These are phyloP conservation scores for Peromyscus melanophrys DNA, from an alignment of 2,797 vertebrate genomes.

Conservation along the genomic window DNA sequence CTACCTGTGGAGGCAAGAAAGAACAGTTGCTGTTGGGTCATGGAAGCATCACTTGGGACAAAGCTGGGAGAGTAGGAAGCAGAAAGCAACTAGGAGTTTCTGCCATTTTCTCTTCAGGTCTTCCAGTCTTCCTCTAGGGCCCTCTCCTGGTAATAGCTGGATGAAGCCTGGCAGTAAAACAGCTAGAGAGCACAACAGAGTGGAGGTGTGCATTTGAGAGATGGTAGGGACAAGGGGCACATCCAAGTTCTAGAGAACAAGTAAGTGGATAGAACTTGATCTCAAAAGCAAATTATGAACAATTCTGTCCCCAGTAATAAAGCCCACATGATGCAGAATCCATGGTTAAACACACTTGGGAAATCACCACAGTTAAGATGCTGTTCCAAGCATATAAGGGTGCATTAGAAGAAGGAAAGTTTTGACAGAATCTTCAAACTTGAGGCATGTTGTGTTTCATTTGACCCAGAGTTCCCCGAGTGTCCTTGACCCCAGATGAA, in stretches of 20 bases:
- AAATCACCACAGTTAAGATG: neutral
- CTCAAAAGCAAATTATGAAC: neutral
- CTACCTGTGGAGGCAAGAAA: neutral
- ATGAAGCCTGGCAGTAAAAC: neutral
- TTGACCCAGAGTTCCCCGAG: neutral
- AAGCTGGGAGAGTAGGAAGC: neutral
- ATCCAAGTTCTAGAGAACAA: neutral
- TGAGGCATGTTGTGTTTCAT: neutral
- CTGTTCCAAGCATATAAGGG: neutral
- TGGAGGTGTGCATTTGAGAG: neutral
- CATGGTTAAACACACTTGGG: neutral
- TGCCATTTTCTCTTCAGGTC: neutral
- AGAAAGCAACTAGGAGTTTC: neutral
- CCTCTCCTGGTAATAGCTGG: slow-evolving; percentile 16
- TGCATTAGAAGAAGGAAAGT: neutral
- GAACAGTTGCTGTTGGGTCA: neutral
- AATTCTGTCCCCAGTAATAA: neutral
- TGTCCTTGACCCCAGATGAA: neutral
- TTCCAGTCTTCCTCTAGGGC: neutral
- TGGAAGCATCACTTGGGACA: neutral
- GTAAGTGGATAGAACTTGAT: neutral
- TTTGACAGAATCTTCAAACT: neutral
- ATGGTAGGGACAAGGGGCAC: neutral
- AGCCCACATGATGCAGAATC: neutral
- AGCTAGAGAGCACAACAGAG: neutral